Evolutionary conservation across 2,888 invertebrate species (phyloP), one percentile per base, ranked within the genome.

Genomic region (Chalcis sispes): DNA sequence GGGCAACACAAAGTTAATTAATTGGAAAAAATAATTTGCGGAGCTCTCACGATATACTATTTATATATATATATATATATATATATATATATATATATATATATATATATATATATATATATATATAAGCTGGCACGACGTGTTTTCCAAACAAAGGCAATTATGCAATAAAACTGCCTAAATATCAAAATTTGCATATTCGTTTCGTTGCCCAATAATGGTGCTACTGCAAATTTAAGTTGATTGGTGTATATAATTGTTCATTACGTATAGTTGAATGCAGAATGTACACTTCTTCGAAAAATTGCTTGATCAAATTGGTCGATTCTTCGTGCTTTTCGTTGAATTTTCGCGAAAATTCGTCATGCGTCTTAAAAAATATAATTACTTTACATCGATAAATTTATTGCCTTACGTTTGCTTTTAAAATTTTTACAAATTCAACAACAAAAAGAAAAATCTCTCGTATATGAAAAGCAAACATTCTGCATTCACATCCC

Each of bases 121-220:
- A 4, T 65, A 54, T 15, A 20, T 61, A 40, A 42, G 52, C 61
- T 71, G 62, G 54, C 71, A 61, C 52, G 10, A 15, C 18, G 71
- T 62, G 62, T n/a, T 42, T 40, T 5, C 25, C 25, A 36, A 59
- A 72, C 23, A 32, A 56, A 67, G 56, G 56, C 56, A 18, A 25
- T 66, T 46, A 58, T 15, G 58, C 7, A 36, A 58, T 58, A 59
- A 59, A 70, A 59, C 50, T 32, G 46, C 59, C 18, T 70, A 70
- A 59, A 59, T 70, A 70, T 70, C 20, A 67, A 73, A 73, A 67
- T 72, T 61, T 48, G 18, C 40, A 58, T 70, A 40, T 52, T 46
- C n/a, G 5, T 67, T 52, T 67, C 61, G 65, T 72, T 72, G 50
- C 48, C n/a, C 52, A 27, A 56, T 23, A 27, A 58, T 32, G 58